Evolutionary conservation across 64 coral and sea anemone genomes (phyloP).

Genomic region (Pocillopora damicornis): DNA sequence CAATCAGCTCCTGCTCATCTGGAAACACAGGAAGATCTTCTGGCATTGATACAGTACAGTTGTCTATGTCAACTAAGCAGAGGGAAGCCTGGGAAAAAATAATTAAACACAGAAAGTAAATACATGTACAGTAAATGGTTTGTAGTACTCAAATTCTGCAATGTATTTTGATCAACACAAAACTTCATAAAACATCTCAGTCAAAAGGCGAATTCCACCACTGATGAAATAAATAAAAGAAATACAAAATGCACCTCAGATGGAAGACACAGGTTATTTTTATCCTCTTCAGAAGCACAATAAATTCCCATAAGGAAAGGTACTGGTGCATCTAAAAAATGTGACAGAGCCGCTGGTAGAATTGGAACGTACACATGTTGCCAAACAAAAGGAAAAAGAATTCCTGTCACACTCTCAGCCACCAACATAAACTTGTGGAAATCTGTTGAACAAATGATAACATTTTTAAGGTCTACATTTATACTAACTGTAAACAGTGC

Average conservation of each 20-base stretch:
- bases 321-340: slow-evolving; percentile 95
- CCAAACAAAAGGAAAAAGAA: slow-evolving; percentile 93
- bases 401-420: slow-evolving; percentile 69
- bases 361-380: slow-evolving; percentile 99
- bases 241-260: slow-evolving; percentile 59
- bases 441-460: slow-evolving; percentile 38
- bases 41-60: slow-evolving; percentile 67
- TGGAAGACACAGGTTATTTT: slow-evolving; percentile 58
- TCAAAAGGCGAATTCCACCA: not conserved
- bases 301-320: slow-evolving; percentile 95
- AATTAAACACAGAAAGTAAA: not conserved
- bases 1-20: slow-evolving; percentile 73
- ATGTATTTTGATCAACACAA: too few species aligned
- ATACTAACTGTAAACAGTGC: too few species aligned
- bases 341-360: slow-evolving; percentile 78
- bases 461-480: not conserved
- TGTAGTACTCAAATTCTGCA: too few species aligned
- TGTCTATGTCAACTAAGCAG: slow-evolving; percentile 87
- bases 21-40: slow-evolving; percentile 94
- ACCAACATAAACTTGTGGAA: slow-evolving; percentile 96
- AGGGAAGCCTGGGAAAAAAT: slow-evolving; percentile 77
- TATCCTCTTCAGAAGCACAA: slow-evolving; percentile 72
- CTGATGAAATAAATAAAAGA: not conserved
- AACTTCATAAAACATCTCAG: not conserved
- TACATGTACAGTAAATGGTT: too few species aligned